Conservation (phyloP, 2,797 vertebrate genomes). For the Lindbergichthys nudifrons region DNA sequence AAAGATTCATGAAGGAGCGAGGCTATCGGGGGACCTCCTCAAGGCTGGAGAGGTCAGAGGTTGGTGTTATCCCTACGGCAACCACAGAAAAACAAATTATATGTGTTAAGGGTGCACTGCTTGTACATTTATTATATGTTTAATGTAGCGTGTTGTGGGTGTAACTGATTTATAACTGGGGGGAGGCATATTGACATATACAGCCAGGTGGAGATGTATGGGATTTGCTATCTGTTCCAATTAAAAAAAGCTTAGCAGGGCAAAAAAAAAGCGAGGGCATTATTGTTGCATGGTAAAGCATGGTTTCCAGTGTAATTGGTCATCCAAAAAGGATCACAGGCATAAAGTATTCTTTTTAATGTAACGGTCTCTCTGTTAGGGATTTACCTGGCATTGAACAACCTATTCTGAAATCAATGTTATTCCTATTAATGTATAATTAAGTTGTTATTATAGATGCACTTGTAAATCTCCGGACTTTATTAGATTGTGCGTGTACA, state of each 20-base stretch:
- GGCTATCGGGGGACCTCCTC: slow-evolving; percentile 71
- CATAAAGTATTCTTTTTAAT: slow-evolving; percentile 18
- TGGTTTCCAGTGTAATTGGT: slow-evolving; percentile 19
- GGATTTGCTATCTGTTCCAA: slow-evolving; percentile 21
- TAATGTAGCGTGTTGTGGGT: slow-evolving; percentile 34
- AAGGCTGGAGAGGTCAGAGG: slow-evolving; percentile 80
- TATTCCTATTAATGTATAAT: slow-evolving; percentile 24
- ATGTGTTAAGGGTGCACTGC: slow-evolving; percentile 70
- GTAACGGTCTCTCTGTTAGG: slow-evolving; percentile 4
- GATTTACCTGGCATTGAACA: background rate
- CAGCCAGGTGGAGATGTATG: slow-evolving; percentile 21
- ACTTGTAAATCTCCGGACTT: slow-evolving; percentile 66
- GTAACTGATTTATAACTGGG: slow-evolving; percentile 43
- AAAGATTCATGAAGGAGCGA: slow-evolving; percentile 84
- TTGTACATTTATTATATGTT: slow-evolving; percentile 65
- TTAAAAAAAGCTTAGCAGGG: slow-evolving; percentile 23
- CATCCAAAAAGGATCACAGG: slow-evolving; percentile 10
- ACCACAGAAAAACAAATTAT: slow-evolving; percentile 81
- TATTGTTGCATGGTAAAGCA: slow-evolving; percentile 3
- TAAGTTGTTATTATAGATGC: slow-evolving; percentile 29
- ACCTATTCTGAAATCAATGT: slow-evolving; percentile 26
- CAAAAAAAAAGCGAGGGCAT: slow-evolving; percentile 20
- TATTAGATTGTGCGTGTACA: slow-evolving; percentile 69
- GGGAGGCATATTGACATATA: slow-evolving; percentile 30
- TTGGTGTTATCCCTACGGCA: slow-evolving; percentile 79